phyloP scores from a whole-genome alignment of 37 sponge, comb jelly and placozoan genomes.

The Agelas oroides region DNA sequence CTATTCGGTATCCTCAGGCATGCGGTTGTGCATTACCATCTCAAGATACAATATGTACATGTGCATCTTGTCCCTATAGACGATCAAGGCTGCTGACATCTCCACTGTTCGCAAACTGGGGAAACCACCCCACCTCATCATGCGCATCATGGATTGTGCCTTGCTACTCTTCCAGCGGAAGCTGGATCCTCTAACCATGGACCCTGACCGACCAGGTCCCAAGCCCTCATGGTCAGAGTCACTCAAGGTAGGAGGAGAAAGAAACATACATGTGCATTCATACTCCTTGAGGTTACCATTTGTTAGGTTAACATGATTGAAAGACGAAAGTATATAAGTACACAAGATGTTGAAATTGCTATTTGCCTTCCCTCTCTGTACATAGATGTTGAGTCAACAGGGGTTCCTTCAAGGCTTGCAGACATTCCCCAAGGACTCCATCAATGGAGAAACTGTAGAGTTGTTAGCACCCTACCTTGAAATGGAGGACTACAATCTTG shows the following conservation, averaged over 20 bases:
- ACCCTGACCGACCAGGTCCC: slow-evolving; percentile 90
- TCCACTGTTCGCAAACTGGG: slow-evolving; percentile 95
- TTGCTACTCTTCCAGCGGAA: slow-evolving; percentile 87
- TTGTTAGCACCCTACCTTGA: slow-evolving; percentile 89
- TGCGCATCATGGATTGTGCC: slow-evolving; percentile 99
- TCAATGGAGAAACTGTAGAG: slow-evolving; percentile 97
- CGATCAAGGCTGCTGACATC: slow-evolving; percentile 96
- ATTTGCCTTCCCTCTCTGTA: neutral
- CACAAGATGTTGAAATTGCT: neutral
- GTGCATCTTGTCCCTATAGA: slow-evolving; percentile 37
- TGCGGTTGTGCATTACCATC: too few relatives aligned
- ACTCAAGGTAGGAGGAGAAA: slow-evolving; percentile 61
- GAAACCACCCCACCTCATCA: slow-evolving; percentile 99
- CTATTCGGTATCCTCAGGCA: too few relatives aligned
- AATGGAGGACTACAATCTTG: slow-evolving; percentile 92
- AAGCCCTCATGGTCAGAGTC: slow-evolving; percentile 98
- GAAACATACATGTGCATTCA: neutral
- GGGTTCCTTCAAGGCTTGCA: slow-evolving; percentile 84
- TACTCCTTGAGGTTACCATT: neutral
- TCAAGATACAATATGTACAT: too few relatives aligned
- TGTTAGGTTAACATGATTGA: neutral
- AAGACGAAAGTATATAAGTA: too few relatives aligned
- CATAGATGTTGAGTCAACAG: slow-evolving; percentile 85
- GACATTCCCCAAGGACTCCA: slow-evolving; percentile 91
- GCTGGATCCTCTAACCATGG: slow-evolving; percentile 74